Percentiles rank a stretch among this genome's conserved stretches.
phyloP scores from a whole-genome alignment of 2,888 invertebrate species.

The Clanis bilineata region DNA sequence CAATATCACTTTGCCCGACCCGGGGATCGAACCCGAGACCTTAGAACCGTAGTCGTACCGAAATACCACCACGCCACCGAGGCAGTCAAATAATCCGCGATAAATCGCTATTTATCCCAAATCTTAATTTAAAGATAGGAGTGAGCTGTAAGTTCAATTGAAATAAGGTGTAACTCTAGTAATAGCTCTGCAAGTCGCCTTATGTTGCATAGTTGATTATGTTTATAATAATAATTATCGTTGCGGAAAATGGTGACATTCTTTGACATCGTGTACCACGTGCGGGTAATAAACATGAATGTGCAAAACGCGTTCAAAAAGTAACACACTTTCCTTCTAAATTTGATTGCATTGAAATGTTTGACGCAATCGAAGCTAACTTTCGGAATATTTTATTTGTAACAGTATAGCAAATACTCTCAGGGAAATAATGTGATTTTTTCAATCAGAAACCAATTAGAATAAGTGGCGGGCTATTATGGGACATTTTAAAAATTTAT shows the following conservation, averaged over 20 bases:
- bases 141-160: no score
- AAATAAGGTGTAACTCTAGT: no score
- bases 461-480: not conserved
- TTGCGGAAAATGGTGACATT: constrained; percentile 1
- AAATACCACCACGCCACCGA: no score
- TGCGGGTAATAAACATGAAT: not conserved
- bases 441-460: not conserved
- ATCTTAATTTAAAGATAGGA: no score
- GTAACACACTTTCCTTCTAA: not conserved
- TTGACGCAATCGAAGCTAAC: not conserved
- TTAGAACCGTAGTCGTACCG: no score
- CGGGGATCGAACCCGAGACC: no score
- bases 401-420: not conserved
- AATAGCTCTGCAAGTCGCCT: no score
- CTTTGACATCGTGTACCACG: not conserved
- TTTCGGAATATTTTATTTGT: not conserved
- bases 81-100: no score
- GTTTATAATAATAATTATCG: constrained; percentile 1
- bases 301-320: not conserved
- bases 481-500: not conserved
- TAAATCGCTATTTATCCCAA: no score
- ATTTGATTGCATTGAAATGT: constrained; percentile 21
- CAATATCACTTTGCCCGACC: no score
- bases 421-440: not conserved
- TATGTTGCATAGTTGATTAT: no score